Conservation (phyloP, 2,888 invertebrate genomes). For the Sipha maydis region DNA sequence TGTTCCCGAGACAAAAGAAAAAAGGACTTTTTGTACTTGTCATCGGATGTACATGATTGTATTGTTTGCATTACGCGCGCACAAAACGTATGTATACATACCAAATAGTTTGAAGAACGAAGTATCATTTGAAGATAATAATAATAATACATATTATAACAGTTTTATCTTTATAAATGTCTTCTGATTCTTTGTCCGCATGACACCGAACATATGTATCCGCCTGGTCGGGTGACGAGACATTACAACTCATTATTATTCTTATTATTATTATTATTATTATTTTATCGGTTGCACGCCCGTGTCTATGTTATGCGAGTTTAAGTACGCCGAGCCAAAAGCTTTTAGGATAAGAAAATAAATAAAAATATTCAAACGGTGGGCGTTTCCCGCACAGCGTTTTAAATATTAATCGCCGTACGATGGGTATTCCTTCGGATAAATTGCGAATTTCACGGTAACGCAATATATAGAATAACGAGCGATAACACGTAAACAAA, state of each 20-base stretch:
- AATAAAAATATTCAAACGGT: background rate
- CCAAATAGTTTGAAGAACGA: constrained; percentile 3
- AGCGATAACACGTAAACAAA: background rate
- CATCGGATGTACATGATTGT: background rate
- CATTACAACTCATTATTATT: constrained; percentile 1
- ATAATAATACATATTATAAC: background rate
- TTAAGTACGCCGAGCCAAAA: background rate
- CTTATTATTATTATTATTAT: background rate
- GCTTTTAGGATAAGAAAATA: background rate
- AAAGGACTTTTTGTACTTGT: background rate
- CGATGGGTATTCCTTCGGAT: too few species aligned
- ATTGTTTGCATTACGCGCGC: background rate
- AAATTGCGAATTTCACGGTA: background rate
- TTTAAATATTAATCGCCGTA: too few species aligned
- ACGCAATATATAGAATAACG: background rate
- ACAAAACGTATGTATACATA: background rate
- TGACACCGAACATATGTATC: constrained; percentile 1
- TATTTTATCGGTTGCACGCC: background rate
- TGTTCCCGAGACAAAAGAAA: background rate
- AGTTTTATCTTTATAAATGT: constrained; percentile 15
- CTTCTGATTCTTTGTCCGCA: constrained; percentile 32
- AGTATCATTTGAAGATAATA: constrained; percentile 18
- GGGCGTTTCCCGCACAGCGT: too few species aligned
- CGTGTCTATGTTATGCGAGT: background rate
- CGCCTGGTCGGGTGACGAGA: background rate